Evolutionary conservation across 2,113 vertebrate genomes (phyloP).

Genomic region (Siniperca knerii): DNA sequence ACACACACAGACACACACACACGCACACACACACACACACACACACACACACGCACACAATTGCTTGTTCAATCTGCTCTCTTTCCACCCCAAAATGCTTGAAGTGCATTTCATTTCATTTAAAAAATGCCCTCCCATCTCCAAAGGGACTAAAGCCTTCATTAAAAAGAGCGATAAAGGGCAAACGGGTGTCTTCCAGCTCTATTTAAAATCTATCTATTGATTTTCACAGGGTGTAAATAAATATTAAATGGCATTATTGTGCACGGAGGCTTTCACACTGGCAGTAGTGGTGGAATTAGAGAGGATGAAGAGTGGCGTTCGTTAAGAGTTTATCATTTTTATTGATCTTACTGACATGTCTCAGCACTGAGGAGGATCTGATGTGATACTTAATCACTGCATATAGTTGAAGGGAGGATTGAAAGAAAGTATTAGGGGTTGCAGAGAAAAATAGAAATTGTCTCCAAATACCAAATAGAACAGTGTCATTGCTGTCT

Average conservation of each 20-base stretch:
- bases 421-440: constrained; percentile 10
- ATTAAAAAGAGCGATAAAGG: constrained; percentile 74
- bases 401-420: constrained; percentile 29
- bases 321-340: constrained; percentile 78
- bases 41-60: constrained; percentile 4
- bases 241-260: constrained; percentile 73
- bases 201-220: constrained; percentile 77
- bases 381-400: constrained; percentile 74
- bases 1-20: constrained; percentile 1
- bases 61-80: constrained; percentile 24
- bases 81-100: constrained; percentile 62
- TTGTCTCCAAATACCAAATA: constrained; percentile 30
- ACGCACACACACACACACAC: constrained; percentile 14
- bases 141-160: constrained; percentile 57
- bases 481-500: constrained; percentile 3
- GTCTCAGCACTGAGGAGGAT: constrained; percentile 66
- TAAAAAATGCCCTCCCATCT: constrained; percentile 52
- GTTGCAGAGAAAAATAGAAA: constrained; percentile 8
- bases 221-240: constrained; percentile 67
- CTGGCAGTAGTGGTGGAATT: constrained; percentile 55
- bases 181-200: constrained; percentile 60
- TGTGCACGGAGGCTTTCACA: constrained; percentile 61
- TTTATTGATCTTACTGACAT: constrained; percentile 76
- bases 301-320: constrained; percentile 59
- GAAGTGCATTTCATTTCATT: constrained; percentile 72